These are phyloP conservation scores for Megalonaias nervosa DNA, from an alignment of 1,140 invertebrate genomes.

Conservation along the genomic window DNA sequence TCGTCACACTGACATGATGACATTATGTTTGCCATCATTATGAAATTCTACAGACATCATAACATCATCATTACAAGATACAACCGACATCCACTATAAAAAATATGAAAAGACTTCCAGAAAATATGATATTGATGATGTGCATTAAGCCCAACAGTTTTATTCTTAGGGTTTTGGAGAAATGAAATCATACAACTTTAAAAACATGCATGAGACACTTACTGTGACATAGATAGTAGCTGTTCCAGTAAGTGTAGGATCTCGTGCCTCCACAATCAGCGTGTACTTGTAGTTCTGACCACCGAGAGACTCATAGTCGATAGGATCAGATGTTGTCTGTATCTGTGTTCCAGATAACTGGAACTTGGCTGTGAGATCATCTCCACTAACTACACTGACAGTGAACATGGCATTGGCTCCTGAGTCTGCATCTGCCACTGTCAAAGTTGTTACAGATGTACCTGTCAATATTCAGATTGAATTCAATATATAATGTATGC, in stretches of 20 bases:
- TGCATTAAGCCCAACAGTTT: not conserved
- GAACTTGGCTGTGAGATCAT: constrained; percentile 26
- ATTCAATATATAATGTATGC: no score
- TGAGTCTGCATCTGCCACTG: constrained; percentile 36
- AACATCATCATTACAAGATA: not conserved
- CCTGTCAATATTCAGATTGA: constrained; percentile 18
- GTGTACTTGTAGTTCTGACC: constrained; percentile 18
- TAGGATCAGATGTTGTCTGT: constrained; percentile 11
- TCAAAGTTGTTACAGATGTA: constrained; percentile 27
- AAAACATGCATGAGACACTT: not conserved
- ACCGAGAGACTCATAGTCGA: constrained; percentile 27
- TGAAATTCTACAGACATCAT: not conserved
- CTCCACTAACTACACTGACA: constrained; percentile 31
- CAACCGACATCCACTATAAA: not conserved
- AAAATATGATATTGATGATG: not conserved
- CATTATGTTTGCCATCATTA: no score
- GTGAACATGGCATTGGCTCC: constrained; percentile 28
- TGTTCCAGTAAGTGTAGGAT: constrained; percentile 26
- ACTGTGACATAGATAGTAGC: constrained; percentile 43
- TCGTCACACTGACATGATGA: no score
- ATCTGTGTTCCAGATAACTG: constrained; percentile 1
- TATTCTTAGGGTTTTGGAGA: not conserved
- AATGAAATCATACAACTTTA: not conserved
- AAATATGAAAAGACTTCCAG: not conserved
- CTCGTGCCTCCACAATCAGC: constrained; percentile 20